Conservation (phyloP, 2,888 invertebrate genomes). For the Rhingia rostrata region DNA sequence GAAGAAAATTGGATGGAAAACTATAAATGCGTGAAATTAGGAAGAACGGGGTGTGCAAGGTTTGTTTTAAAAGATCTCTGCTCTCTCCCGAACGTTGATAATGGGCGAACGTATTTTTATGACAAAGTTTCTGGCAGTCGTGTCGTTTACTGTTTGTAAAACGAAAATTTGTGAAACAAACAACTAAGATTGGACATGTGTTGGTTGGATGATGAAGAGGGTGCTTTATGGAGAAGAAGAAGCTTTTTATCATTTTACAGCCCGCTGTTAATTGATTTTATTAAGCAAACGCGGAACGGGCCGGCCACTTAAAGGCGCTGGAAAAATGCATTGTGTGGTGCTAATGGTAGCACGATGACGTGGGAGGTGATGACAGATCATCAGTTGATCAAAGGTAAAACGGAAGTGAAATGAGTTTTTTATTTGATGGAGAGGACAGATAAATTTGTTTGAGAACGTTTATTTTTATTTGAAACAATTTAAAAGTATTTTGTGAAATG, state of each 20-base stretch:
- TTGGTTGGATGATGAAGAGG: not conserved
- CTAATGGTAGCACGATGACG: too few relatives aligned
- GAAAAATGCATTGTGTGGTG: not conserved
- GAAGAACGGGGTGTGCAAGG: not conserved
- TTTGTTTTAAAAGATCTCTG: not conserved
- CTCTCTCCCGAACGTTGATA: not conserved
- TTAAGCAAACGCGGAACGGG: conserved; percentile 2
- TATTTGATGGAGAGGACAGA: too few relatives aligned
- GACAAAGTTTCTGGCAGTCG: conserved; percentile 1
- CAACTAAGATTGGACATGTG: conserved; percentile 16
- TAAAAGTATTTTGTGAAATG: too few relatives aligned
- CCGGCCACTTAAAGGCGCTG: not conserved
- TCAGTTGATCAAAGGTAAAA: too few relatives aligned
- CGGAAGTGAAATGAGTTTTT: too few relatives aligned
- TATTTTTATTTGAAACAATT: too few relatives aligned
- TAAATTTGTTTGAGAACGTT: too few relatives aligned
- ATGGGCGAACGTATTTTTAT: conserved; percentile 11
- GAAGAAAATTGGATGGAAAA: conserved; percentile 59
- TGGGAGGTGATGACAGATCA: too few relatives aligned
- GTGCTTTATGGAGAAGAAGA: not conserved
- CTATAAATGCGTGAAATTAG: conserved; percentile 17
- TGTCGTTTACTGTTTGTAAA: not conserved
- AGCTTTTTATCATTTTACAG: conserved; percentile 25
- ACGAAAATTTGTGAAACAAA: conserved; percentile 18
- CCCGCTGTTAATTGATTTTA: conserved; percentile 2